Conservation (phyloP, 2,113 vertebrate species). For the Vidua macroura region DNA sequence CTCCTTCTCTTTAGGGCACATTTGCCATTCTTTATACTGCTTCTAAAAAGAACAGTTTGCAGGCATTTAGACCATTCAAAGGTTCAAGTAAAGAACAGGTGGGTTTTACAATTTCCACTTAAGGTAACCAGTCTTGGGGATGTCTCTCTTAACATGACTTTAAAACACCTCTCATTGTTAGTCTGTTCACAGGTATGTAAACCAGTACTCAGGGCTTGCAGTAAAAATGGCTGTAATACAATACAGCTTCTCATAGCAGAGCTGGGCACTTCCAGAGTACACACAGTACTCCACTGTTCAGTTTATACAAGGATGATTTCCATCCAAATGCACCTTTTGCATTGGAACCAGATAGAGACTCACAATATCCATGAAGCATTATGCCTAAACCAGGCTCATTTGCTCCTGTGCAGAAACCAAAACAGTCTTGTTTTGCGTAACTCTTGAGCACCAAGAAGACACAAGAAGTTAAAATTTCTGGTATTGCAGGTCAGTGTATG, state of each 20-base stretch:
- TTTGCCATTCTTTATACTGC: not conserved
- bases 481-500: not conserved
- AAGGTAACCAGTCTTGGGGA: not conserved
- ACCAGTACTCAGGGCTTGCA: not conserved
- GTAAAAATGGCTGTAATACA: not conserved
- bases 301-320: not conserved
- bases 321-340: not conserved
- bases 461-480: not conserved
- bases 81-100: not conserved
- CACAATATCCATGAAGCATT: rapidly evolving
- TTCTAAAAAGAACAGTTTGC: not conserved
- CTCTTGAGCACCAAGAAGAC: not conserved
- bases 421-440: not conserved
- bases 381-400: not conserved
- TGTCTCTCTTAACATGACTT: not conserved
- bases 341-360: not conserved
- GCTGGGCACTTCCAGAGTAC: not conserved
- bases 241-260: not conserved
- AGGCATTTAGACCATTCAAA: not conserved
- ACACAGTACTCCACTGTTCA: rapidly evolving
- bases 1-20: not conserved
- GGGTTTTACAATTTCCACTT: not conserved
- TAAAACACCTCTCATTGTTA: not conserved
- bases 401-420: not conserved
- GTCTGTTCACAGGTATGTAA: not conserved